Conservation (phyloP, 53 echinoderm and acorn worm genomes). For the Echinometra lucunter region DNA sequence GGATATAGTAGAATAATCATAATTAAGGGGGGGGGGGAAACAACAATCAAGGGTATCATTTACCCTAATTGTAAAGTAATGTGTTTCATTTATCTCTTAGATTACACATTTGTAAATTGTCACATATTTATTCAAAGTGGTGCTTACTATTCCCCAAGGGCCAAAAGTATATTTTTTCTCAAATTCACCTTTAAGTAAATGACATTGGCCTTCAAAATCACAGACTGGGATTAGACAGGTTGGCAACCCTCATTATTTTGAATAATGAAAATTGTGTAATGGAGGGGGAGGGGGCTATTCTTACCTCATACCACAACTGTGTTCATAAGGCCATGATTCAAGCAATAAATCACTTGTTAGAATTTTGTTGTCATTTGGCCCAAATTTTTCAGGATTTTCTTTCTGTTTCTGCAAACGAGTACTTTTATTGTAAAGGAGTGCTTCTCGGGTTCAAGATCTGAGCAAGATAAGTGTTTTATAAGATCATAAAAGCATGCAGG, state of each 20-base stretch:
- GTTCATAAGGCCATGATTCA: background rate
- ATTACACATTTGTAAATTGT: too few species aligned
- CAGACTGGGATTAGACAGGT: background rate
- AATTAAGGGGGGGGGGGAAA: too few species aligned
- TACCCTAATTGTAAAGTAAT: too few species aligned
- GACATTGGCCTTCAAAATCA: background rate
- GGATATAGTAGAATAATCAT: too few species aligned
- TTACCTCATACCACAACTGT: background rate
- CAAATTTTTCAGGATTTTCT: background rate
- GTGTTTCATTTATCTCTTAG: too few species aligned
- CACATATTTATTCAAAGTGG: too few species aligned
- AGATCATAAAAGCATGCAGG: background rate
- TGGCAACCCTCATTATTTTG: background rate
- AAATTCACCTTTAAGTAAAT: background rate
- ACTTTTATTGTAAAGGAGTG: background rate
- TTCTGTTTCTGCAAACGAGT: background rate
- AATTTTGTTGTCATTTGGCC: background rate
- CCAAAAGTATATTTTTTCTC: too few species aligned
- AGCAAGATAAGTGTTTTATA: constrained; percentile 24
- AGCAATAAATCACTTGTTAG: background rate
- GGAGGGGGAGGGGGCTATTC: background rate
- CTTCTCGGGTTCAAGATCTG: constrained; percentile 10
- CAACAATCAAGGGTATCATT: too few species aligned
- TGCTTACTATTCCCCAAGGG: too few species aligned
- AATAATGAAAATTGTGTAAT: background rate